Evolutionary conservation across 2,797 vertebrate species (phyloP).

Genomic region (Alauda arvensis): DNA sequence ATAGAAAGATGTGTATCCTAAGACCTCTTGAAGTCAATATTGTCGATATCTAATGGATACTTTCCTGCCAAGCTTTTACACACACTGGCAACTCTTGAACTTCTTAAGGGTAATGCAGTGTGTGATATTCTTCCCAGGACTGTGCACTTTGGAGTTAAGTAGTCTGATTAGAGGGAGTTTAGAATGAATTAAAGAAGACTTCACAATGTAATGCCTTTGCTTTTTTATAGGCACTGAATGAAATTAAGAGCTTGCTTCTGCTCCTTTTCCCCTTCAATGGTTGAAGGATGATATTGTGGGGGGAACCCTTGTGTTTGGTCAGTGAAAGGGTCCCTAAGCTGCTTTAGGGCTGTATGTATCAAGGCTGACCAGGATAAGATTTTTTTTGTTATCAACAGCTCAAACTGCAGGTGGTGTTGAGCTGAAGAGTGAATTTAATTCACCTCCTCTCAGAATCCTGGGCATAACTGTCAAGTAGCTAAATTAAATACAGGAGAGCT

Average conservation of each 20-base stretch:
- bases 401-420: background rate
- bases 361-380: background rate
- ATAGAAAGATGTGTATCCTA: background rate
- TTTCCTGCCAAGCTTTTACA: background rate
- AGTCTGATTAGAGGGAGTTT: background rate
- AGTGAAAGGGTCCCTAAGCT: background rate
- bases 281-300: background rate
- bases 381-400: background rate
- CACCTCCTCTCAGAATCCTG: background rate
- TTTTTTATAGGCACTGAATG: background rate
- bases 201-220: background rate
- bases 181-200: background rate
- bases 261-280: background rate
- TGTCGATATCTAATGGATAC: background rate
- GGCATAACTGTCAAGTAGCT: background rate
- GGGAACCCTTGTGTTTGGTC: background rate
- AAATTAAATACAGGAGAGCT: slow-evolving; percentile 5
- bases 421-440: background rate
- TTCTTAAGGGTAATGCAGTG: background rate
- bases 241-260: background rate
- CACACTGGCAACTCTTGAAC: background rate
- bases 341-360: background rate
- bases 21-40: background rate
- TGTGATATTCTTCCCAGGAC: background rate
- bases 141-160: background rate